These are phyloP conservation scores for Calephelis virginiensis DNA, from an alignment of 1,140 invertebrate species.

Conservation along the genomic window DNA sequence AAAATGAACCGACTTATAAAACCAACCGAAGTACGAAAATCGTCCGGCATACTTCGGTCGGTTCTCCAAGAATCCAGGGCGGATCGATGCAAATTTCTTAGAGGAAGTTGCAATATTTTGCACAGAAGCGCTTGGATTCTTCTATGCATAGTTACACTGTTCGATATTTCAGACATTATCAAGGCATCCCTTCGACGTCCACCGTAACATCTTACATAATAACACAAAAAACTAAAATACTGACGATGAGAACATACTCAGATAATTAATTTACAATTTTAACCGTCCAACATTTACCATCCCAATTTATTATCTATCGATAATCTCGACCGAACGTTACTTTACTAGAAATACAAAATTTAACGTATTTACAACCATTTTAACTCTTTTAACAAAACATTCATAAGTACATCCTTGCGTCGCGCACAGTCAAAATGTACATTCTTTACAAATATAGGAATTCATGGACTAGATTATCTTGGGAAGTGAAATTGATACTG, in stretches of 20 bases:
- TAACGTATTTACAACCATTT: slow-evolving; percentile 78
- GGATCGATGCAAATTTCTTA: slow-evolving; percentile 69
- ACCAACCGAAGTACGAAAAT: slow-evolving; percentile 35
- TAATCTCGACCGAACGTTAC: slow-evolving; percentile 68
- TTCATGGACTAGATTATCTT: slow-evolving; percentile 66
- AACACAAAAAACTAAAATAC: slow-evolving; percentile 28
- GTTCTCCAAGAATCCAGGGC: slow-evolving; percentile 58
- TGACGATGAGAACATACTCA: slow-evolving; percentile 49
- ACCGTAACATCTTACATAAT: not conserved
- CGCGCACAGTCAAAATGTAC: slow-evolving; percentile 71
- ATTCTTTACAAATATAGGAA: slow-evolving; percentile 60
- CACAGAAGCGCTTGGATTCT: slow-evolving; percentile 67
- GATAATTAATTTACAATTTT: slow-evolving; percentile 53
- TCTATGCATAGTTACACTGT: slow-evolving; percentile 23
- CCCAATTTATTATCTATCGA: slow-evolving; percentile 54
- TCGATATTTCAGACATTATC: slow-evolving; percentile 34
- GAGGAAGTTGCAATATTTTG: slow-evolving; percentile 74
- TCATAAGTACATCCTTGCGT: slow-evolving; percentile 74
- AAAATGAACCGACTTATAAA: slow-evolving; percentile 28
- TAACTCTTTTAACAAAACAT: slow-evolving; percentile 67
- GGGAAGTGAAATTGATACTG: slow-evolving; percentile 46
- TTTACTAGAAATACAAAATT: slow-evolving; percentile 78
- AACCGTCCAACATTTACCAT: slow-evolving; percentile 50
- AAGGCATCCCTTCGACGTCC: slow-evolving; percentile 25
- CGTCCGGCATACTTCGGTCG: slow-evolving; percentile 30